A percentile compares a stretch with the other conserved stretches of the same genome.
phyloP scores from a whole-genome alignment of 2,888 invertebrate species.

The Epistrophella euchroma region DNA sequence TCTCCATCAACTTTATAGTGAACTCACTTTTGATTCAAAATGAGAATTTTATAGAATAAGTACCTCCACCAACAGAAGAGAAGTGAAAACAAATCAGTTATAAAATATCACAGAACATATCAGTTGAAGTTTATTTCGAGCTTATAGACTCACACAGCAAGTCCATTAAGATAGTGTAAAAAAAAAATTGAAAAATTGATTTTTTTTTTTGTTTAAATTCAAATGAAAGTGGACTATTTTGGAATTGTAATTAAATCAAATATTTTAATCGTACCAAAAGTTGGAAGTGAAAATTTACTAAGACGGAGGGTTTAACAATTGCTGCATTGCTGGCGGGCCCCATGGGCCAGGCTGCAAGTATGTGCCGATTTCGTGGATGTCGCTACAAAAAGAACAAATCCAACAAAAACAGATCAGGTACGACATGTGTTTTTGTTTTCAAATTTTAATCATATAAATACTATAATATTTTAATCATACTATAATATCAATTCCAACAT shows the following conservation, averaged over 20 bases:
- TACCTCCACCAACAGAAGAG: not conserved
- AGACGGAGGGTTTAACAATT: conserved; percentile 84
- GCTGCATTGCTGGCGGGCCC: conserved; percentile 84
- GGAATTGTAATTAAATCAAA: not conserved
- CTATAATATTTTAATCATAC: too few species aligned
- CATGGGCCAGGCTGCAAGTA: conserved; percentile 92
- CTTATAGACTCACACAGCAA: not conserved
- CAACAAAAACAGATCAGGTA: conserved; percentile 78
- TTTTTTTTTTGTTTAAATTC: too few species aligned
- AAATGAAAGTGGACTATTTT: conserved; percentile 17
- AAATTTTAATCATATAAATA: too few species aligned
- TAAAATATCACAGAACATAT: not conserved
- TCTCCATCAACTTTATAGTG: conserved; percentile 6
- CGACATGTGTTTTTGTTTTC: conserved; percentile 27
- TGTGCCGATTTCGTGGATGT: conserved; percentile 92
- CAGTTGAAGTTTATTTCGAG: not conserved
- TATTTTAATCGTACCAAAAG: conserved; percentile 15
- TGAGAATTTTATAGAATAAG: conserved; percentile 5
- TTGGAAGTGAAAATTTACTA: conserved; percentile 80
- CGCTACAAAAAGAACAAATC: conserved; percentile 90
- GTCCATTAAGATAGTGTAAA: not conserved
- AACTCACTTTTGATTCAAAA: conserved; percentile 9
- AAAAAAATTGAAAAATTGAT: not conserved
- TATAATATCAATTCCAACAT: too few species aligned
- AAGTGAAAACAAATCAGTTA: not conserved